Conservation (phyloP, 1,140 invertebrate species). For the Hyles euphorbiae region DNA sequence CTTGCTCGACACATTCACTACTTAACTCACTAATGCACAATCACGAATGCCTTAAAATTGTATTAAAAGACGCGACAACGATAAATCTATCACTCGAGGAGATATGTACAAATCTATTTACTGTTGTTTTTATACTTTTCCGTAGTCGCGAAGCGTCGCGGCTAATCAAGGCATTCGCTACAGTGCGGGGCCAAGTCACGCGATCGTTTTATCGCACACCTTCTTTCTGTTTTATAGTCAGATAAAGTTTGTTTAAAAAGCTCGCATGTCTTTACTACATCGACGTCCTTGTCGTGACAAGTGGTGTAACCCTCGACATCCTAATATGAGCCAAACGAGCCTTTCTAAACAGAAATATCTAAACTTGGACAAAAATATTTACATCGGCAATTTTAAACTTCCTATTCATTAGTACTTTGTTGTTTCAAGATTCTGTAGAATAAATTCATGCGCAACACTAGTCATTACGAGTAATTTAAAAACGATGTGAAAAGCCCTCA, state of each 20-base stretch:
- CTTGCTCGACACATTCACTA: slow-evolving; percentile 22
- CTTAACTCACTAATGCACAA: no score
- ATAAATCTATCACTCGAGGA: slow-evolving; percentile 11
- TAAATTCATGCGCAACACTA: no score
- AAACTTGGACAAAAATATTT: no score
- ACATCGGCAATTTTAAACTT: no score
- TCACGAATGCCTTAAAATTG: no score
- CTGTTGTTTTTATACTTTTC: slow-evolving; percentile 21
- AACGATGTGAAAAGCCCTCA: no score
- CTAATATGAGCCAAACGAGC: slow-evolving; percentile 33
- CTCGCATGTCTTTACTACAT: slow-evolving; percentile 66
- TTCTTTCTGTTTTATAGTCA: slow-evolving; percentile 67
- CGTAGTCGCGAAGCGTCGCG: slow-evolving; percentile 19
- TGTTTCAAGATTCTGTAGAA: no score
- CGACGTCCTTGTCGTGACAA: slow-evolving; percentile 58
- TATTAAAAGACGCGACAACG: background rate
- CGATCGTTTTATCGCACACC: slow-evolving; percentile 69
- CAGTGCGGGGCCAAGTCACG: slow-evolving; percentile 54
- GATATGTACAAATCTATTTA: slow-evolving; percentile 8
- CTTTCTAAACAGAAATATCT: slow-evolving; percentile 7
- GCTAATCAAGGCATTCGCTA: slow-evolving; percentile 63
- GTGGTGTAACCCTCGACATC: slow-evolving; percentile 53
- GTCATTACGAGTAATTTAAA: no score
- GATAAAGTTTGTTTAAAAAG: slow-evolving; percentile 69
- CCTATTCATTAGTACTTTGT: no score